Evolutionary conservation across 2,113 vertebrate species (phyloP), one percentile per base, ranked within the genome.

Genomic region (Crotalus tigris): DNA sequence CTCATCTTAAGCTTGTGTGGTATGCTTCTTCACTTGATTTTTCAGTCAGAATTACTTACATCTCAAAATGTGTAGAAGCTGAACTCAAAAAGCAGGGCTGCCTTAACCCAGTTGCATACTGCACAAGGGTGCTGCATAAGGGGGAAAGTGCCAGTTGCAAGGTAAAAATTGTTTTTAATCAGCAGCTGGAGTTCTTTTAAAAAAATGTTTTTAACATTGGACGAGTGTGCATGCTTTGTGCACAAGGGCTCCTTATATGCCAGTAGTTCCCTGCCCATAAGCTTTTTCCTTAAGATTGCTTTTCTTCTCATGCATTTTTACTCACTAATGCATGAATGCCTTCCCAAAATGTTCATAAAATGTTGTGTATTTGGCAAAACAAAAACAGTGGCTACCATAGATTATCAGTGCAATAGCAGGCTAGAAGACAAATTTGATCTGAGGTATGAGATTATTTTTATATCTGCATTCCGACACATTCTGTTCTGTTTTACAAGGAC

Each of bases 311-410:
- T 75, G 23, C 6, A 55, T 64, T 29, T 57, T 87, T 51, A 6
- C 26, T 0, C 75, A 12, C 1, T 4, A 51, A 0, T 24, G 58
- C 1, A 23, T 10, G 0, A 90, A 87, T 91, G 90, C 90, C 87
- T 95, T 87, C 85, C 91, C 29, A 13, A 89, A 89, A 23, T 15
- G 19, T 94, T 55, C 51, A 46, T 90, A 26, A 87, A 75, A n/a
- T 12, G 0, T 75, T 89, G 39, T 29, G 49, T 46, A 17, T 94
- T n/a, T 91, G 85, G n/a, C n/a, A 89, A 91, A n/a, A 26, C 17
- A 0, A 10, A 15, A 3, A 15, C 58, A 88, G 3, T 10, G 85
- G 29, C 11, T 92, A 7, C 3, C 24, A 5, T 89, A 24, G 54
- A 15, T 5, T 94, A 1, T 49, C 19, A 1, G 0, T 59, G 89